A percentile compares a stretch with the other conserved stretches of the same genome.
These are phyloP conservation scores for Heliconius hermathena DNA, from an alignment of 1,140 invertebrate species.

Conservation along the genomic window DNA sequence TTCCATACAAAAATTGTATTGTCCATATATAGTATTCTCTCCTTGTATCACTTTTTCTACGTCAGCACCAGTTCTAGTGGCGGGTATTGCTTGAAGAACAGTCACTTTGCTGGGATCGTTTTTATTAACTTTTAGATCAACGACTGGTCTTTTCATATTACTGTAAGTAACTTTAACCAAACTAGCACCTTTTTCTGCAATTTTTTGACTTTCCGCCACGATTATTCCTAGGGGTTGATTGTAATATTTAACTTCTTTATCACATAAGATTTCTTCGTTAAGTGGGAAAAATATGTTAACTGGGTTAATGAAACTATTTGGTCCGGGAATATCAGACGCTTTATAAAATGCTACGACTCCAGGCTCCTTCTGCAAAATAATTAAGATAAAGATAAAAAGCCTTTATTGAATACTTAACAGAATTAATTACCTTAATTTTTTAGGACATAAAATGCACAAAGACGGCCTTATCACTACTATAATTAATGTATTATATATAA, in stretches of 20 bases:
- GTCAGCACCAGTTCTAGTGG: slow-evolving; percentile 54
- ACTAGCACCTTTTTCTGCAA: slow-evolving; percentile 85
- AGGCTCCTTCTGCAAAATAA: slow-evolving; percentile 61
- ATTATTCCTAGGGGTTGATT: slow-evolving; percentile 89
- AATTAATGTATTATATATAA: no score
- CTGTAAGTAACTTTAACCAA: slow-evolving; percentile 85
- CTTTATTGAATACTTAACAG: no score
- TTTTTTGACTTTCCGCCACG: slow-evolving; percentile 83
- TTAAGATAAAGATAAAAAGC: no score
- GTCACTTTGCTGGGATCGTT: slow-evolving; percentile 48
- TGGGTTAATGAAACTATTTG: slow-evolving; percentile 81
- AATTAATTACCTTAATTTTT: no score
- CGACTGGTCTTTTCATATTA: slow-evolving; percentile 51
- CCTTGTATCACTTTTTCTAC: slow-evolving; percentile 58
- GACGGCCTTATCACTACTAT: no score
- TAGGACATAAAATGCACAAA: no score
- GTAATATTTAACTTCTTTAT: slow-evolving; percentile 82
- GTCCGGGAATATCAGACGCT: slow-evolving; percentile 58
- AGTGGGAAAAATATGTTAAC: slow-evolving; percentile 46
- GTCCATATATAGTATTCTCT: slow-evolving; percentile 55
- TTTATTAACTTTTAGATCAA: slow-evolving; percentile 55
- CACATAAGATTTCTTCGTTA: slow-evolving; percentile 81
- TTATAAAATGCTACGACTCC: slow-evolving; percentile 87
- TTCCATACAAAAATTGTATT: slow-evolving; percentile 79
- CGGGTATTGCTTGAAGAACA: slow-evolving; percentile 65